These are phyloP conservation scores for Capreolus pygargus DNA, from an alignment of 2,113 vertebrate genomes.

Conservation along the genomic window DNA sequence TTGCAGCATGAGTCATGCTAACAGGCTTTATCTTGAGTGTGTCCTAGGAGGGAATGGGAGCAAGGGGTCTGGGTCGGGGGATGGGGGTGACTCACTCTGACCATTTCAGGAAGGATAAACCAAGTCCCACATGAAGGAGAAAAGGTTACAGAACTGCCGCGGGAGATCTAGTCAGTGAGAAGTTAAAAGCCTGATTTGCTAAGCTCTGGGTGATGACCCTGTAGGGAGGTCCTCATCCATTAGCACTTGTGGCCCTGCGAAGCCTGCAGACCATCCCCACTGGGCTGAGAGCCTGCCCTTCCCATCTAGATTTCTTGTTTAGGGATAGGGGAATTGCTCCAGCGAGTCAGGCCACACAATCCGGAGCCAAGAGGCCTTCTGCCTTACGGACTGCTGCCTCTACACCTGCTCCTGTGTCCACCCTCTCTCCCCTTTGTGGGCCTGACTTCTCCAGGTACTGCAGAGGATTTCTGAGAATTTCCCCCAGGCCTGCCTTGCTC, in stretches of 20 bases:
- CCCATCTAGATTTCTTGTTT: background rate
- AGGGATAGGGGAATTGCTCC: background rate
- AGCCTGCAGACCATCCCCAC: background rate
- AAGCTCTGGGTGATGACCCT: background rate
- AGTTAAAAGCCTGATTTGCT: background rate
- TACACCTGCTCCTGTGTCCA: fast-evolving
- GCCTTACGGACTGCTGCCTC: fast-evolving
- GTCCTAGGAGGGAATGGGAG: background rate
- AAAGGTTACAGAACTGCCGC: background rate
- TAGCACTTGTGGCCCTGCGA: background rate
- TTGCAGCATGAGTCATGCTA: background rate
- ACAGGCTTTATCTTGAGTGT: background rate
- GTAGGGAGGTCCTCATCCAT: background rate
- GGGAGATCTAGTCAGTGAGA: background rate
- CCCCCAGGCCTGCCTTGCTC: background rate
- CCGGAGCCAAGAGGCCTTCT: background rate
- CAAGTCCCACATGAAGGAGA: background rate
- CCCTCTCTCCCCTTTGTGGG: background rate
- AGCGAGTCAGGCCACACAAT: background rate
- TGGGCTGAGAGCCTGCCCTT: background rate
- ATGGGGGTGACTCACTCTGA: background rate
- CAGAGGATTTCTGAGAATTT: background rate
- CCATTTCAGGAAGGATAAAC: background rate
- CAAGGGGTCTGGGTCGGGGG: background rate
- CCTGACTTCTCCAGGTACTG: background rate